These are phyloP conservation scores for Apodemus speciosus DNA, from an alignment of 2,113 vertebrate genomes.

Conservation along the genomic window DNA sequence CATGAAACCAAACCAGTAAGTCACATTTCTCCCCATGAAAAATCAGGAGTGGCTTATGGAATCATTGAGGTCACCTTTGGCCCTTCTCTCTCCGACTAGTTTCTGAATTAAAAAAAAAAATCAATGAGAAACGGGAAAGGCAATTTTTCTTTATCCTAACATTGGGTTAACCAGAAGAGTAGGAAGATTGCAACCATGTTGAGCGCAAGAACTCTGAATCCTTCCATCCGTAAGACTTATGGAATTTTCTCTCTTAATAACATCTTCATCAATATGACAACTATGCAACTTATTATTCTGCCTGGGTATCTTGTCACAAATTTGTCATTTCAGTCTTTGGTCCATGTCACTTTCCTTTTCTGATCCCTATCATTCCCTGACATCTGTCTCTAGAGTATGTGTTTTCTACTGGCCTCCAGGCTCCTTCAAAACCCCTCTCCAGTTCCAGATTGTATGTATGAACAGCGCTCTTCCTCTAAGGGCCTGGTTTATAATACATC, in stretches of 20 bases:
- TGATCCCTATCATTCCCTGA: neutral
- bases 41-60: neutral
- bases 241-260: neutral
- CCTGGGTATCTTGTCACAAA: neutral
- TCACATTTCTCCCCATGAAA: constrained; percentile 9
- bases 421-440: neutral
- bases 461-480: neutral
- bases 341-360: neutral
- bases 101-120: constrained; percentile 39
- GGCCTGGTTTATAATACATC: constrained; percentile 23
- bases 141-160: neutral
- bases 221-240: neutral
- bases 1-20: constrained; percentile 11
- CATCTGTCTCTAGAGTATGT: neutral
- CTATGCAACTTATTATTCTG: constrained; percentile 2
- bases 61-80: neutral
- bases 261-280: neutral
- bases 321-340: neutral
- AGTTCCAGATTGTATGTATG: constrained; percentile 6
- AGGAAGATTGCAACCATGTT: constrained; percentile 12
- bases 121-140: neutral
- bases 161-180: neutral
- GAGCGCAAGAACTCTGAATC: neutral
- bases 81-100: constrained; percentile 8
- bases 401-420: neutral